phyloP scores from a whole-genome alignment of 1,140 invertebrate species.

The Drosophila busckii region DNA sequence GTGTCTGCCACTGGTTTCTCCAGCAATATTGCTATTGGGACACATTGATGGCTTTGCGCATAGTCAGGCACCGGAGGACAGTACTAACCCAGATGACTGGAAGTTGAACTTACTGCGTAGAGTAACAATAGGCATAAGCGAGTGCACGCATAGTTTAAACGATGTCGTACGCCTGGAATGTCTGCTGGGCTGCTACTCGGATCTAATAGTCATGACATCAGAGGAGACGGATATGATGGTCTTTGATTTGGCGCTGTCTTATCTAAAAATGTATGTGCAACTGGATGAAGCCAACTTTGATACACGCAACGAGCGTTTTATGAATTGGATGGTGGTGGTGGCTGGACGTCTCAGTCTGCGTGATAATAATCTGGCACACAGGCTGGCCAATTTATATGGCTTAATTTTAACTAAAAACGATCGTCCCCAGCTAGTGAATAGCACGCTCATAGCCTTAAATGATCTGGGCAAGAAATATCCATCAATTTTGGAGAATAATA shows the following conservation, averaged over 20 bases:
- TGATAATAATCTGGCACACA: slow-evolving; percentile 41
- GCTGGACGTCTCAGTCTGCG: slow-evolving; percentile 55
- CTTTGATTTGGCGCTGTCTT: slow-evolving; percentile 53
- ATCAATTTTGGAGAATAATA: slow-evolving; percentile 57
- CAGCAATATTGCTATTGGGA: slow-evolving; percentile 39
- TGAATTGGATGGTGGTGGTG: slow-evolving; percentile 75
- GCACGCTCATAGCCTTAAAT: slow-evolving; percentile 61
- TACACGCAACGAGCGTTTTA: slow-evolving; percentile 66
- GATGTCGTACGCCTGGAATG: slow-evolving; percentile 45
- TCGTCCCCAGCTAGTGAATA: slow-evolving; percentile 69
- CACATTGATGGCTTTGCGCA: slow-evolving; percentile 47
- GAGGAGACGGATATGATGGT: slow-evolving; percentile 27
- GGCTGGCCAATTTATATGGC: slow-evolving; percentile 43
- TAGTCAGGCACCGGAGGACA: slow-evolving; percentile 34
- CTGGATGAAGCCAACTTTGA: slow-evolving; percentile 58
- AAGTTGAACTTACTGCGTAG: slow-evolving; percentile 28
- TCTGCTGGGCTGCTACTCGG: slow-evolving; percentile 55
- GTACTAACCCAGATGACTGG: slow-evolving; percentile 24
- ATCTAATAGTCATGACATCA: slow-evolving; percentile 52
- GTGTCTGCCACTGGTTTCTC: slow-evolving; percentile 53
- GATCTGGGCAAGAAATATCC: slow-evolving; percentile 73
- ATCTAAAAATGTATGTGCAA: slow-evolving; percentile 49
- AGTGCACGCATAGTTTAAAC: slow-evolving; percentile 31
- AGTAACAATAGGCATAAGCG: slow-evolving; percentile 18
- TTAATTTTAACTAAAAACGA: slow-evolving; percentile 59